A percentile compares a stretch with the other conserved stretches of the same genome.
Evolutionary conservation across 2,797 vertebrate genomes (phyloP).

Genomic region (Poecile montanus): DNA sequence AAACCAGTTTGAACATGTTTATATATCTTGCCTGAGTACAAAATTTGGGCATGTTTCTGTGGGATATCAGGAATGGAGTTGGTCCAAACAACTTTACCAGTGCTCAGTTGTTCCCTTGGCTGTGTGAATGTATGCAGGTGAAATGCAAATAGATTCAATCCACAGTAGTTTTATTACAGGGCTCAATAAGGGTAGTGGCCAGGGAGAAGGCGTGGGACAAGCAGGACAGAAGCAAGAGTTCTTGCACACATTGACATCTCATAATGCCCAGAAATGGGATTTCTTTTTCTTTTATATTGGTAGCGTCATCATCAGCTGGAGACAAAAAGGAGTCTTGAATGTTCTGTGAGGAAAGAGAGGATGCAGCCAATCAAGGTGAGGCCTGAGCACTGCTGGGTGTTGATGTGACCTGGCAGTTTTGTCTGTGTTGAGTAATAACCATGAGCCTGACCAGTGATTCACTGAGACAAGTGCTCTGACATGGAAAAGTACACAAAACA

Average conservation of each 20-base stretch:
- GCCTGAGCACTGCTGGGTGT: neutral
- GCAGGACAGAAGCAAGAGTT: neutral
- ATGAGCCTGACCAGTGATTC: neutral
- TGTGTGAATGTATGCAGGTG: neutral
- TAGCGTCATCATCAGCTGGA: conserved; percentile 86
- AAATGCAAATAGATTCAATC: neutral
- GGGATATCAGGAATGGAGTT: accelerated
- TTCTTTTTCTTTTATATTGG: neutral
- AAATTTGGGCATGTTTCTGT: neutral
- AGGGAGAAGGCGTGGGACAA: neutral
- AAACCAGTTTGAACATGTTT: neutral
- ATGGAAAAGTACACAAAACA: neutral
- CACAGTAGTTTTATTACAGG: neutral
- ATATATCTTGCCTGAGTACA: neutral
- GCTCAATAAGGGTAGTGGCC: accelerated
- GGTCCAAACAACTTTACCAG: neutral
- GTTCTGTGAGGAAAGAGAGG: conserved; percentile 78
- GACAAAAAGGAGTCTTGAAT: conserved; percentile 84
- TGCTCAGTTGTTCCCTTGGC: neutral
- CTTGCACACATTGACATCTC: neutral
- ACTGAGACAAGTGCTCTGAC: neutral
- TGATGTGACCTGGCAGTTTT: neutral
- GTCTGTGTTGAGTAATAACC: neutral
- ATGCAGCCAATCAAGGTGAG: conserved; percentile 86
- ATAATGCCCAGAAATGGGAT: neutral